Conservation (phyloP, 2,113 vertebrate genomes). For the Hippolais icterina region DNA sequence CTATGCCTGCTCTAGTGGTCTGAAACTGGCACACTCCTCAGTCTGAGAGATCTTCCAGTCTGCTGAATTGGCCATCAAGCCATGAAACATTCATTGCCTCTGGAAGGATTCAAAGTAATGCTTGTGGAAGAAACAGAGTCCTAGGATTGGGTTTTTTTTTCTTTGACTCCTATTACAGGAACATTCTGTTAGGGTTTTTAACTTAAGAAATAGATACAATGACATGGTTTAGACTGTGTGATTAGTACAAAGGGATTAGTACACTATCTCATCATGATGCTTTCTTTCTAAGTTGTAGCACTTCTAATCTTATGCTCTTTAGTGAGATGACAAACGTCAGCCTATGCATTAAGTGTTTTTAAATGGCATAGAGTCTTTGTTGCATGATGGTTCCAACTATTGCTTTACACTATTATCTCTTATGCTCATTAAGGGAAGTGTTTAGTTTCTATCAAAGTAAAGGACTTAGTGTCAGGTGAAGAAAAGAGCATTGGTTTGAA, state of each 20-base stretch:
- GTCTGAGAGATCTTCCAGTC: neutral
- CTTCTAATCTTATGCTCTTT: neutral
- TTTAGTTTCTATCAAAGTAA: neutral
- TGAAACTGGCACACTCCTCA: neutral
- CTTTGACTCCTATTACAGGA: neutral
- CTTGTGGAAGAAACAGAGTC: neutral
- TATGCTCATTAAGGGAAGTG: neutral
- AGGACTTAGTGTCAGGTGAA: neutral
- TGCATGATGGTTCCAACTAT: neutral
- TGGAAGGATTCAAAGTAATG: neutral
- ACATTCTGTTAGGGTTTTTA: neutral
- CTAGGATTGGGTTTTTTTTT: neutral
- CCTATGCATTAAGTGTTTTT: neutral
- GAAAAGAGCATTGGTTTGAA: neutral
- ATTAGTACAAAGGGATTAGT: neutral
- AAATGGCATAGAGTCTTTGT: neutral
- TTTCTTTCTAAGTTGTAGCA: neutral
- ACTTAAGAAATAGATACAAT: neutral
- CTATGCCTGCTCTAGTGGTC: neutral
- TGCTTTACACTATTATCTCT: neutral
- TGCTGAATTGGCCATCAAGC: neutral
- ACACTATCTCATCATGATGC: neutral
- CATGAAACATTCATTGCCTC: neutral
- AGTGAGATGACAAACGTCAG: neutral
- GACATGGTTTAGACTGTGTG: neutral